phyloP scores from a whole-genome alignment of 2,888 invertebrate genomes.

The Anthophora plumipes region DNA sequence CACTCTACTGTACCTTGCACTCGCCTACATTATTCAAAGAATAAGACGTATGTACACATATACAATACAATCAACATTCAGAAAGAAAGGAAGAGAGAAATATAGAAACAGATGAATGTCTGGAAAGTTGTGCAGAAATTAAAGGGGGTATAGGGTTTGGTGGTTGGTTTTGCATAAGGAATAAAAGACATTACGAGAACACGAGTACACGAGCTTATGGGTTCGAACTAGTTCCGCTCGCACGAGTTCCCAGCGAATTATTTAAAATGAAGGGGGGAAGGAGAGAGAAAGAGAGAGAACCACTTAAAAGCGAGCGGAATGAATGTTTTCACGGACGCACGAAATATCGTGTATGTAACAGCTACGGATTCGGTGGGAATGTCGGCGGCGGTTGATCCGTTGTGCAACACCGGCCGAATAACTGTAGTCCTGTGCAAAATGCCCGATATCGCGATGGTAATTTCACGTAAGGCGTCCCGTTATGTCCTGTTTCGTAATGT shows the following conservation, averaged over 20 bases:
- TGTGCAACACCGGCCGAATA: conserved; percentile 33
- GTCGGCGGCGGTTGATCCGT: background rate
- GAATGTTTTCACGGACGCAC: background rate
- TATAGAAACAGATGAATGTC: conserved; percentile 25
- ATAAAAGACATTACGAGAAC: conserved; percentile 55
- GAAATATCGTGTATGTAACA: conserved; percentile 20
- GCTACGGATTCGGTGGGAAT: conserved; percentile 22
- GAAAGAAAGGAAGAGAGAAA: background rate
- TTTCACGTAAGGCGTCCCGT: conserved; percentile 37
- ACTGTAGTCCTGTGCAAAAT: conserved; percentile 45
- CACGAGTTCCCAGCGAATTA: conserved; percentile 56
- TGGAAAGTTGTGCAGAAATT: conserved; percentile 59
- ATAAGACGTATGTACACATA: no score
- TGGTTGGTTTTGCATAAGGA: conserved; percentile 33
- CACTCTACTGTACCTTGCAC: background rate
- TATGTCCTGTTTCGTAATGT: conserved; percentile 35
- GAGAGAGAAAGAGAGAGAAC: no score
- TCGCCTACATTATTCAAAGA: no score
- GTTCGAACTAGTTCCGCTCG: conserved; percentile 54
- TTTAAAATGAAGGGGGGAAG: conserved; percentile 60
- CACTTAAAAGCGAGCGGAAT: conserved; percentile 2
- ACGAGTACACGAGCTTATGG: background rate
- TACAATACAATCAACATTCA: background rate
- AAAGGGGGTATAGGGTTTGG: conserved; percentile 1
- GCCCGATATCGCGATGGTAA: conserved; percentile 35